These are phyloP conservation scores for Ormyrus thymus DNA, from an alignment of 2,888 invertebrate genomes.

Conservation along the genomic window DNA sequence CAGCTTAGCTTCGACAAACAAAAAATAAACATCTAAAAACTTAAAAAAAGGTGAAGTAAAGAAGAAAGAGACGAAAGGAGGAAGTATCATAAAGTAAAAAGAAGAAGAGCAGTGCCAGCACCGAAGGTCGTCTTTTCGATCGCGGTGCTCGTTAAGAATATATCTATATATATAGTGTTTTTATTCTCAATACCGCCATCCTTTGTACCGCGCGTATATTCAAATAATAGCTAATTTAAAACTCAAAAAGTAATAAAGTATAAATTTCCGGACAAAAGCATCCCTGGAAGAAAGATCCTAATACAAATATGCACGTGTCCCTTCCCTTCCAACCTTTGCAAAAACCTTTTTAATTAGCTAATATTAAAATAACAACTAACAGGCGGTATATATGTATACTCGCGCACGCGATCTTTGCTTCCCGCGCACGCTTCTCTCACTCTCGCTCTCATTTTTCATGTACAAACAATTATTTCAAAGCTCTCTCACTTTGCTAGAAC, in stretches of 20 bases:
- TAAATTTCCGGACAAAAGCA: not conserved
- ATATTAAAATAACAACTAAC: constrained; percentile 51
- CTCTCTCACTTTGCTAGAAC: constrained; percentile 24
- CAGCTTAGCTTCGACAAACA: constrained; percentile 41
- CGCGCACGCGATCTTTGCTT: not conserved
- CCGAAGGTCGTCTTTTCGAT: constrained; percentile 40
- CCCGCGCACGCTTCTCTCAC: not conserved
- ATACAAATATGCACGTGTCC: constrained; percentile 11
- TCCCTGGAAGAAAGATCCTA: constrained; percentile 19
- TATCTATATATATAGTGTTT: constrained; percentile 26
- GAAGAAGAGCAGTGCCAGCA: constrained; percentile 49
- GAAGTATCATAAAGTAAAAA: constrained; percentile 30
- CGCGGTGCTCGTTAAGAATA: constrained; percentile 42
- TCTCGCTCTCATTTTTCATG: constrained; percentile 10
- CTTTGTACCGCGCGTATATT: constrained; percentile 19
- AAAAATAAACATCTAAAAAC: constrained; percentile 54
- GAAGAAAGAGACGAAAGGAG: not conserved
- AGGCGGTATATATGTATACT: constrained; percentile 39
- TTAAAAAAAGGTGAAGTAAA: constrained; percentile 39
- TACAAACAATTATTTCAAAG: constrained; percentile 40
- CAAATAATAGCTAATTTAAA: constrained; percentile 54
- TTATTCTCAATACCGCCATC: not conserved
- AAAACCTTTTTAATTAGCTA: constrained; percentile 49
- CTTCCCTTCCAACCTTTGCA: constrained; percentile 8
- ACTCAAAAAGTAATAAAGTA: not conserved